Percentiles rank a stretch among this genome's conserved stretches.
Evolutionary conservation across 2,888 invertebrate genomes (phyloP).

Genomic region (Dryomyza anilis): DNA sequence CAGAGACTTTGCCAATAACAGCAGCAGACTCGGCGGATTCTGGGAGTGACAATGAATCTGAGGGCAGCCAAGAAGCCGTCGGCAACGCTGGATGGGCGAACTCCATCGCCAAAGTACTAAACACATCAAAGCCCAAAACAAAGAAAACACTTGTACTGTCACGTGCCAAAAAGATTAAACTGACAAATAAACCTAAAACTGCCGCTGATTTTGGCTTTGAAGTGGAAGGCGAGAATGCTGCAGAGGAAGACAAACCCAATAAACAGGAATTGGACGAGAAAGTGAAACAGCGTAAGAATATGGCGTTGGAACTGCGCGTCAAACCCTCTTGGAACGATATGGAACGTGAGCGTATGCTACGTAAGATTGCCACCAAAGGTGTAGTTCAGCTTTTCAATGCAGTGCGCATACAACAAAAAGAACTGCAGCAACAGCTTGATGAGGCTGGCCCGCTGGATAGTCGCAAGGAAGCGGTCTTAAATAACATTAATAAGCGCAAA

Average conservation of each 20-base stretch:
- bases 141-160: slow-evolving; percentile 78
- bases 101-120: slow-evolving; percentile 79
- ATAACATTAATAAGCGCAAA: slow-evolving; percentile 72
- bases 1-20: not conserved
- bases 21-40: slow-evolving; percentile 27
- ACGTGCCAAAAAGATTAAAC: slow-evolving; percentile 74
- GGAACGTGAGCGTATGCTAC: slow-evolving; percentile 75
- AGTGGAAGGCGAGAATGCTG: slow-evolving; percentile 68
- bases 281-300: slow-evolving; percentile 55
- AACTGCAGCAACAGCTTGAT: slow-evolving; percentile 72
- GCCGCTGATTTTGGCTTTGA: slow-evolving; percentile 68
- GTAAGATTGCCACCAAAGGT: slow-evolving; percentile 88
- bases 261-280: slow-evolving; percentile 43
- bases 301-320: slow-evolving; percentile 66
- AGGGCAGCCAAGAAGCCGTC: slow-evolving; percentile 22
- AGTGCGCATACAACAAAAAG: slow-evolving; percentile 83
- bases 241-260: slow-evolving; percentile 61
- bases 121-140: slow-evolving; percentile 74
- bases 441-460: slow-evolving; percentile 77
- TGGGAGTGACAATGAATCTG: slow-evolving; percentile 31
- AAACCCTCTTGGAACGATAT: slow-evolving; percentile 79
- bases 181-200: slow-evolving; percentile 61
- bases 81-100: slow-evolving; percentile 81
- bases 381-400: slow-evolving; percentile 93
- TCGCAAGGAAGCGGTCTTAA: slow-evolving; percentile 76